A percentile compares a stretch with the other conserved stretches of the same genome.
Evolutionary conservation across 37 sponge, comb jelly and placozoan genomes (phyloP).

Genomic region (Ianthella basta): DNA sequence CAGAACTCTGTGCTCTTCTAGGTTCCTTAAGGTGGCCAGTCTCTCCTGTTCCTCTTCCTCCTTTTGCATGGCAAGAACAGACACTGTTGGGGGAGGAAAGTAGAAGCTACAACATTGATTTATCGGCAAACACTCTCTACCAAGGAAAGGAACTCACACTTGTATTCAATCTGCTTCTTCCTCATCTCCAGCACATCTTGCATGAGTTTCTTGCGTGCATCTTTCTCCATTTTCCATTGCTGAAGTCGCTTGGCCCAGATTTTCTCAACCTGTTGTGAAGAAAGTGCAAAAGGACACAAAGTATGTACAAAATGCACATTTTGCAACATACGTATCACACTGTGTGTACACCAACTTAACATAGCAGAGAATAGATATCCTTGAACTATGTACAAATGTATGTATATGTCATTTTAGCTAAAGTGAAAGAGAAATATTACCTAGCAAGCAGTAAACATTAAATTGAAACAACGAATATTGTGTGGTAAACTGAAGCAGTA

Average conservation of each 20-base stretch:
- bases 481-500: too few species aligned
- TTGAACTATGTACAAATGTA: too few species aligned
- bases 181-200: conserved; percentile 85
- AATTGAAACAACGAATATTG: too few species aligned
- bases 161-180: conserved; percentile 82
- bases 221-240: conserved; percentile 91
- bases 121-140: too few species aligned
- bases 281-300: background rate
- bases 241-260: conserved; percentile 86
- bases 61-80: conserved; percentile 55
- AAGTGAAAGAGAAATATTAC: too few species aligned
- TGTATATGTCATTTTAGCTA: too few species aligned
- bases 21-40: conserved; percentile 50
- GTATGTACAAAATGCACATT: background rate
- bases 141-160: conserved; percentile 52
- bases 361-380: too few species aligned
- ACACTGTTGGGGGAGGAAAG: conserved; percentile 43
- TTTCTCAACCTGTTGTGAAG: conserved; percentile 48
- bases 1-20: conserved; percentile 72
- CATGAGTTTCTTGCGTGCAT: conserved; percentile 90
- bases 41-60: conserved; percentile 57
- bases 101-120: background rate
- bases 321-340: too few species aligned
- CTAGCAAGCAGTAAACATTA: too few species aligned
- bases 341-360: too few species aligned